phyloP scores from a whole-genome alignment of 2,113 vertebrate species.

The Chaenocephalus aceratus region DNA sequence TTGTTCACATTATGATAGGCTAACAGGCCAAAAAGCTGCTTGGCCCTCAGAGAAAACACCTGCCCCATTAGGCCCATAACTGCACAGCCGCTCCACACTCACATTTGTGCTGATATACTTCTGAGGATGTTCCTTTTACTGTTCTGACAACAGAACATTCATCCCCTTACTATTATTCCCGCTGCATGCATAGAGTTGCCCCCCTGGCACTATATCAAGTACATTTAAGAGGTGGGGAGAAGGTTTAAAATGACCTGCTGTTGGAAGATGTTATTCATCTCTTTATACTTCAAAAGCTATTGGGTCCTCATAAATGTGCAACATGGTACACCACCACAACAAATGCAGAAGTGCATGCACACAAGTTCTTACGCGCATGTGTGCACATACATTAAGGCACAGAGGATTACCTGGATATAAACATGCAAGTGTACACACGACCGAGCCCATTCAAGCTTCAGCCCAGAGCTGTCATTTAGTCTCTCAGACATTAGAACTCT shows the following conservation, averaged over 20 bases:
- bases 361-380: not conserved
- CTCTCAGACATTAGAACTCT: constrained; percentile 47
- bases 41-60: constrained; percentile 80
- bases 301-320: constrained; percentile 12
- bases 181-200: constrained; percentile 10
- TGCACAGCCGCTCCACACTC: constrained; percentile 34
- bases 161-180: constrained; percentile 12
- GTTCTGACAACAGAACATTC: constrained; percentile 1
- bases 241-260: not conserved
- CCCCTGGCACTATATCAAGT: constrained; percentile 2
- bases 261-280: not conserved
- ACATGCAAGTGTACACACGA: constrained; percentile 46
- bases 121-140: constrained; percentile 29
- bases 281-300: not conserved
- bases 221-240: not conserved
- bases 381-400: constrained; percentile 9
- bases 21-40: constrained; percentile 61
- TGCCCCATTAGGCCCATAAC: constrained; percentile 57
- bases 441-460: constrained; percentile 44
- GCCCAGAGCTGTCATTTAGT: constrained; percentile 49
- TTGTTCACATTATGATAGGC: constrained; percentile 67
- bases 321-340: not conserved
- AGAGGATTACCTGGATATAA: constrained; percentile 28
- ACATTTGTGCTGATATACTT: constrained; percentile 34
- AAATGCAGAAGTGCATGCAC: not conserved